Conservation (phyloP, 2,113 vertebrate species). For the Leucosticte australis region DNA sequence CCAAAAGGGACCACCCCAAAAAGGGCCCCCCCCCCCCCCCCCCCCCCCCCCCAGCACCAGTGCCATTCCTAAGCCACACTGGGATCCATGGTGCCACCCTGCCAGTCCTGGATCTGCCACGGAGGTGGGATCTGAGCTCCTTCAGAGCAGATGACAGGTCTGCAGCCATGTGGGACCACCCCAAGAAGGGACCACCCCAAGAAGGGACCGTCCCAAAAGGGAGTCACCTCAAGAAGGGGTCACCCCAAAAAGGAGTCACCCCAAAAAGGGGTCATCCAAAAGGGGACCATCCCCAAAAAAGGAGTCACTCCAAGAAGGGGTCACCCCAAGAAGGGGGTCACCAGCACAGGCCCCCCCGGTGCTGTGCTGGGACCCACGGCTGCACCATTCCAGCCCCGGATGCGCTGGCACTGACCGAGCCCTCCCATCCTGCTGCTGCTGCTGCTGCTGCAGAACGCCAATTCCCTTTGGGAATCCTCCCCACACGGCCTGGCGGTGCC, state of each 20-base stretch:
- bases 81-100: not conserved
- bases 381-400: fast-evolving
- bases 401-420: fast-evolving
- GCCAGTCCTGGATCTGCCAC: not conserved
- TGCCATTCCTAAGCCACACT: fast-evolving
- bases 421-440: not conserved
- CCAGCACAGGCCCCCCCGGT: too few species aligned
- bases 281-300: too few species aligned
- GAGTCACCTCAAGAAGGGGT: not conserved
- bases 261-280: too few species aligned
- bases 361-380: fast-evolving
- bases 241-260: too few species aligned
- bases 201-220: too few species aligned
- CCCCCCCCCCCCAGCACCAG: too few species aligned
- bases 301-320: too few species aligned
- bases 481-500: not conserved
- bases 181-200: not conserved
- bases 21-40: too few species aligned
- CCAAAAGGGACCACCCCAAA: not conserved
- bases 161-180: not conserved
- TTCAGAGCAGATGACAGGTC: not conserved
- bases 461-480: not conserved
- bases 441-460: not conserved
- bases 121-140: not conserved
- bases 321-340: not conserved